These are phyloP conservation scores for Brachypodius melanocephalos DNA, from an alignment of 2,113 vertebrate species.

Conservation along the genomic window DNA sequence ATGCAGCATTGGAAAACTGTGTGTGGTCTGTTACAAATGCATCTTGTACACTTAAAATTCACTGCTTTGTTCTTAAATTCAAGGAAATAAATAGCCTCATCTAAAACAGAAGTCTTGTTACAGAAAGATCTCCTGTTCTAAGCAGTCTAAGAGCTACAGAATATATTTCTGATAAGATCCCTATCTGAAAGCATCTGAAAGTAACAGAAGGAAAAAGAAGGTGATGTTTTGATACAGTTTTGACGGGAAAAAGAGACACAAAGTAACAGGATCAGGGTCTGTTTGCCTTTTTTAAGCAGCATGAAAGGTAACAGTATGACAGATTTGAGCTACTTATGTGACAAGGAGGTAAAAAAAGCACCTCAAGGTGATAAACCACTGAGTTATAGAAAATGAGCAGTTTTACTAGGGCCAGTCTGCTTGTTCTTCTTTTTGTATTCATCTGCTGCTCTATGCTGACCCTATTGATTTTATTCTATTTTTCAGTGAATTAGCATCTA, in stretches of 20 bases:
- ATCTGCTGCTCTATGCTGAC: not conserved
- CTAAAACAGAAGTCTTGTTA: not conserved
- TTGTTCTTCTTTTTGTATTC: not conserved
- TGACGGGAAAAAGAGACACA: not conserved
- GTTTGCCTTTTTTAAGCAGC: not conserved
- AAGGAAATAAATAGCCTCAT: not conserved
- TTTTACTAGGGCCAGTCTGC: not conserved
- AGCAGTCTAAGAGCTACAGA: not conserved
- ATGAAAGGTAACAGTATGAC: not conserved
- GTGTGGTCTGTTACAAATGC: not conserved
- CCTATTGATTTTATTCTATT: not conserved
- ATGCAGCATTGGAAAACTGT: not conserved
- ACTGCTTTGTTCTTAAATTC: not conserved
- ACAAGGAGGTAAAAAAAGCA: not conserved
- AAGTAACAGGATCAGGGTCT: not conserved
- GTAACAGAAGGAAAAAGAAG: not conserved
- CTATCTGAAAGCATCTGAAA: not conserved
- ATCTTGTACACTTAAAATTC: not conserved
- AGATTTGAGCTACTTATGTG: not conserved
- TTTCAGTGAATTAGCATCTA: not conserved
- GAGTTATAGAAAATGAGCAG: not conserved
- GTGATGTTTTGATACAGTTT: not conserved
- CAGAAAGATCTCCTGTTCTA: not conserved
- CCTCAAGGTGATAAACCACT: not conserved
- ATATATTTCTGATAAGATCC: not conserved